Evolutionary conservation across 2,888 invertebrate species (phyloP), one percentile per base, ranked within the genome.

Genomic region (Blera fallax): DNA sequence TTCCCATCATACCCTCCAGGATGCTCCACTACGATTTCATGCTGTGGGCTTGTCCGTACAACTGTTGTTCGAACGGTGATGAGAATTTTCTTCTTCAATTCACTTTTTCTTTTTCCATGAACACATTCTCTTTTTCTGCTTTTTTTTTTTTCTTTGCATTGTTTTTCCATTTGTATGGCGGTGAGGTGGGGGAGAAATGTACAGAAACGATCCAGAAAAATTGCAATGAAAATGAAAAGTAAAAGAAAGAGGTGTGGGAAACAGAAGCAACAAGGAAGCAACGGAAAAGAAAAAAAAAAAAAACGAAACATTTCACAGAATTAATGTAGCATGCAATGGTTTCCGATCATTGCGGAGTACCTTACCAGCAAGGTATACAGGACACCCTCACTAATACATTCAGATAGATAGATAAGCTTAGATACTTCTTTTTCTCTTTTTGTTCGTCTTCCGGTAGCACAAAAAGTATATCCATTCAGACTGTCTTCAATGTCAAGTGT

Each of bases 281-380:
- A 1, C 1, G 8, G 1, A 34, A 34, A 24, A 43, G n/a, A 10
- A n/a, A 45, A 21, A 29, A 77, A 27, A 60, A 62, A 62, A 79
- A 24, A 73, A 64, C 21, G 16, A 50, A n/a, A 50, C 48, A 24
- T 16, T 62, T 70, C 70, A 52, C 58, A 50, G 85, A 77, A 81
- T 72, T 77, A 81, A 85, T 85, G 76, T 77, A 77, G 45, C 81
- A 62, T 77, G 48, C 72, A 77, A 85, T 81, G 76, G 81, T 67
- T 81, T 85, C 67, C 85, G 72, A 76, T 81, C 76, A 58, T 72
- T 67, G 76, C 62, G 65, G 72, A 45, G 29, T 45, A 70, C 40
- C 74, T 50, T 40, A 45, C 48, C 54, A 18, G 34, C 34, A 14
- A 40, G 54, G 27, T 52, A 10, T 40, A 62, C n/a, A 32, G 10